Evolutionary conservation across 2,113 vertebrate genomes (phyloP).

Genomic region (Rousettus leschenaultii): DNA sequence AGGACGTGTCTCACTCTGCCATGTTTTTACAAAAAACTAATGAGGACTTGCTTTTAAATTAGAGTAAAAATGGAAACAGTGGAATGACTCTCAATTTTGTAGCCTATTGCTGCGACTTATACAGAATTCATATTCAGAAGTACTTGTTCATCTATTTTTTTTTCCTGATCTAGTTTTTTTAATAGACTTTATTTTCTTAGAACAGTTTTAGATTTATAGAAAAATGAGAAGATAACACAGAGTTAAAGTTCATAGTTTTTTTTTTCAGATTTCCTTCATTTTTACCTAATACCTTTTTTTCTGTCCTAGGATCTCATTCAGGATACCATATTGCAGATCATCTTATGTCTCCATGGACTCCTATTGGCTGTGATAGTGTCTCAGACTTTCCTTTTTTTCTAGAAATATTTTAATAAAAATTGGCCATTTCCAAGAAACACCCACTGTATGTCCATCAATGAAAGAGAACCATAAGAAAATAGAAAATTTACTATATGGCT

Average conservation of each 20-base stretch:
- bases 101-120: background rate
- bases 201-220: background rate
- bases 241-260: background rate
- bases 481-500: constrained; percentile 54
- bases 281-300: background rate
- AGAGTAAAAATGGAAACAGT: background rate
- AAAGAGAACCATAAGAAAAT: constrained; percentile 63
- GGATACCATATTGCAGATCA: background rate
- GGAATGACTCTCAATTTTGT: background rate
- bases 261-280: background rate
- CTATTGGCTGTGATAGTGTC: background rate
- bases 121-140: background rate
- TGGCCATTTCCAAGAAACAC: constrained; percentile 67
- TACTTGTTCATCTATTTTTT: background rate
- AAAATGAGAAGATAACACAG: background rate
- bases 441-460: constrained; percentile 52
- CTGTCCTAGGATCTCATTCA: background rate
- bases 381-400: constrained; percentile 42
- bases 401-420: constrained; percentile 76
- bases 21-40: too few species aligned
- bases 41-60: background rate
- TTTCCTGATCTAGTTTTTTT: background rate
- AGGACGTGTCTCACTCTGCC: too few species aligned
- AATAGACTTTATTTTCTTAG: background rate
- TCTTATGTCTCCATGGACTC: background rate